Evolutionary conservation across 2,113 vertebrate genomes (phyloP).

Genomic region (Ranitomeya imitator): DNA sequence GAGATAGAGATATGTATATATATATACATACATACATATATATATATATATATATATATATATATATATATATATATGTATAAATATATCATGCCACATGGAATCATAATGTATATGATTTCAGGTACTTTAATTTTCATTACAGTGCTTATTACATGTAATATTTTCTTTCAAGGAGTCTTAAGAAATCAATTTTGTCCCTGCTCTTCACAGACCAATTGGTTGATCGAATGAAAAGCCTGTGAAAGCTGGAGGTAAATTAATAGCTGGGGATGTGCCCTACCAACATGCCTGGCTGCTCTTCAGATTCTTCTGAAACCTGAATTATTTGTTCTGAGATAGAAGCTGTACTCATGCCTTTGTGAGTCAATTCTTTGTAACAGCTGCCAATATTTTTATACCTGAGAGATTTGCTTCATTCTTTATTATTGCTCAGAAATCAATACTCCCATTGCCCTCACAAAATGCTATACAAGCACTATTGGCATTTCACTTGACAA

Average conservation of each 20-base stretch:
- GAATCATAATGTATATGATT: constrained; percentile 36
- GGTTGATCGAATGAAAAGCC: constrained; percentile 68
- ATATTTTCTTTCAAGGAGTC: constrained; percentile 64
- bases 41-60: background rate
- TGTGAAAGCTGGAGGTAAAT: constrained; percentile 71
- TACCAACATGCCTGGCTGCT: constrained; percentile 72
- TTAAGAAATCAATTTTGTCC: constrained; percentile 72
- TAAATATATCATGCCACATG: background rate
- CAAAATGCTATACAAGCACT: constrained; percentile 90
- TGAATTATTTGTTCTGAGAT: constrained; percentile 83
- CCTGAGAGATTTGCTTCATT: constrained; percentile 84
- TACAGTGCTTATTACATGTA: constrained; percentile 57
- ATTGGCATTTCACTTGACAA: constrained; percentile 90
- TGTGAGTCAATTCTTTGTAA: constrained; percentile 82
- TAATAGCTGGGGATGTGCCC: constrained; percentile 70
- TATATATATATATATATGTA: background rate
- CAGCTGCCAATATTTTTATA: constrained; percentile 88
- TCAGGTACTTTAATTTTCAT: constrained; percentile 56
- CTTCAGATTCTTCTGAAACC: constrained; percentile 74
- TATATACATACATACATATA: background rate
- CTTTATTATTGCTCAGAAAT: constrained; percentile 87
- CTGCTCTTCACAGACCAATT: constrained; percentile 67
- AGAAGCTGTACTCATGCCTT: constrained; percentile 72
- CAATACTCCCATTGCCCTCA: constrained; percentile 86
- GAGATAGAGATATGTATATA: background rate